phyloP scores from a whole-genome alignment of 2,113 vertebrate genomes.

The Desmodus rotundus region DNA sequence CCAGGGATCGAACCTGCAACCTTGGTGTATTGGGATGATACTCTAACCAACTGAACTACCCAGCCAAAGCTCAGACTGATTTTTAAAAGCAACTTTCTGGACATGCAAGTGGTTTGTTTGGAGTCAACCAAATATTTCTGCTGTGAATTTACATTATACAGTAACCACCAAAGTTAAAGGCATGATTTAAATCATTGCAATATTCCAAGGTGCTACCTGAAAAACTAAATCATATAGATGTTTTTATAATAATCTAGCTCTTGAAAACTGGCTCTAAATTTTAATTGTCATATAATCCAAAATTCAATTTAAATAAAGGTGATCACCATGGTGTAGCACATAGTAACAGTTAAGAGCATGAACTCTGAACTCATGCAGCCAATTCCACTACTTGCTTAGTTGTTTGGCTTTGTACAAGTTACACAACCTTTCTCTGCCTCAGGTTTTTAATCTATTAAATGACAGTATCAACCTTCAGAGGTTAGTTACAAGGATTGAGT shows the following conservation, averaged over 20 bases:
- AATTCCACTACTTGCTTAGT: background rate
- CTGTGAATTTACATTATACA: background rate
- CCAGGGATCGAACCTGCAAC: no score
- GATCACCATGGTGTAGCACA: background rate
- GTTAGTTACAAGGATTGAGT: background rate
- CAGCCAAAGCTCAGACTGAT: background rate
- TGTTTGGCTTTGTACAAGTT: background rate
- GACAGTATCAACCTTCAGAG: background rate
- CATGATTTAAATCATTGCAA: background rate
- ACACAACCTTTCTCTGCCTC: background rate
- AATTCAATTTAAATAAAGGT: background rate
- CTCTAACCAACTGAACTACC: background rate
- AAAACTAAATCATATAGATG: background rate
- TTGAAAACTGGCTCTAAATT: background rate
- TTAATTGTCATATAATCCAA: background rate
- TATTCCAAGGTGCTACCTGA: background rate
- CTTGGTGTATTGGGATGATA: background rate
- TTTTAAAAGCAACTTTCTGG: constrained; percentile 9
- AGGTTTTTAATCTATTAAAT: background rate
- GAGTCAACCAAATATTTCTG: background rate
- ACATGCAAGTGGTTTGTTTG: background rate
- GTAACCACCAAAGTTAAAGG: background rate
- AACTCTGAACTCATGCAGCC: background rate
- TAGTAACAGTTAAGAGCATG: background rate
- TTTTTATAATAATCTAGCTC: background rate